Percentiles rank a stretch among this genome's conserved stretches.
These are phyloP conservation scores for Platyscapa corneri DNA, from an alignment of 1,140 invertebrate genomes.

Conservation along the genomic window DNA sequence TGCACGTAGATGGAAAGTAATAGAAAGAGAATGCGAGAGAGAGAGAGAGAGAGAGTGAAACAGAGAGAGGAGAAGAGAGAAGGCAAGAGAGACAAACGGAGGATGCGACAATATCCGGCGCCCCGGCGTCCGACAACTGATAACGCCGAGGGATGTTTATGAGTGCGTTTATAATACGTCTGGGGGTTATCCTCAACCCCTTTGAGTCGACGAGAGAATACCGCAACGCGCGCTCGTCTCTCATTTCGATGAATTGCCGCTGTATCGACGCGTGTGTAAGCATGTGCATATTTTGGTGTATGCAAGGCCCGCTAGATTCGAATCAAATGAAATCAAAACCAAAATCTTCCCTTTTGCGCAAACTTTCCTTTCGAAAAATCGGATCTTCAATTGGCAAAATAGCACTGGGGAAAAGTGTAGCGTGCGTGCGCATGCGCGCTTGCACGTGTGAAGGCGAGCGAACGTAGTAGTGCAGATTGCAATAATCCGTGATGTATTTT, in stretches of 20 bases:
- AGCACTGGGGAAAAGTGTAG: no score
- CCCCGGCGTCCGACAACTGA: constrained; percentile 76
- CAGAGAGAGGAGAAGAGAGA: constrained; percentile 34
- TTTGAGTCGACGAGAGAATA: constrained; percentile 38
- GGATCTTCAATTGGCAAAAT: not conserved
- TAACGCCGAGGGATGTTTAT: constrained; percentile 75
- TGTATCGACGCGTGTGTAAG: not conserved
- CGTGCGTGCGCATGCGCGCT: no score
- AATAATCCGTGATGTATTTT: constrained; percentile 55
- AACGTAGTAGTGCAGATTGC: constrained; percentile 10
- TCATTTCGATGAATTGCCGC: constrained; percentile 48
- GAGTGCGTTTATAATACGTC: constrained; percentile 73
- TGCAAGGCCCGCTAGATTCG: not conserved
- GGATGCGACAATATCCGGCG: constrained; percentile 76
- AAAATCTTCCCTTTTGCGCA: not conserved
- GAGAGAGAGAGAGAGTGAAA: constrained; percentile 34
- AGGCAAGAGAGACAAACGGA: constrained; percentile 66
- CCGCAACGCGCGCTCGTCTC: constrained; percentile 30
- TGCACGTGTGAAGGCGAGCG: no score
- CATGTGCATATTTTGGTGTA: not conserved
- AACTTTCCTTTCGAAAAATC: not conserved
- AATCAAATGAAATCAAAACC: constrained; percentile 42
- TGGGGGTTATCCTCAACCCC: constrained; percentile 62
- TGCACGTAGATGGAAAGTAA: not conserved
- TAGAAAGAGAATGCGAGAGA: constrained; percentile 16